These are phyloP conservation scores for Macropus fuliginosus DNA, from an alignment of 2,797 vertebrate genomes.

Conservation along the genomic window DNA sequence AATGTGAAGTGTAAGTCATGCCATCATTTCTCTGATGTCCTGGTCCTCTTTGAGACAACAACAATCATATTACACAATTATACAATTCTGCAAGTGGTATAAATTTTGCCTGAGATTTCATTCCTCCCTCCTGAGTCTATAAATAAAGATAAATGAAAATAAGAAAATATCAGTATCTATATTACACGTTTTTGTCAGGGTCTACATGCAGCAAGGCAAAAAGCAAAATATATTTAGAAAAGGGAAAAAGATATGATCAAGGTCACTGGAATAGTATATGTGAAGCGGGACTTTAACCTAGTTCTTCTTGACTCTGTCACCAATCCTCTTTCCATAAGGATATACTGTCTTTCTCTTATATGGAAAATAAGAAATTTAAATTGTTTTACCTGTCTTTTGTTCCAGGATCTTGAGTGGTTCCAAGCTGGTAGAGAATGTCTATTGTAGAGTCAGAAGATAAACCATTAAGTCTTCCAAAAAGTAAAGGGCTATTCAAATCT, in stretches of 20 bases:
- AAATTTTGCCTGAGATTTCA: neutral
- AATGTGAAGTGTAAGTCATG: no score
- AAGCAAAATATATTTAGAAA: no score
- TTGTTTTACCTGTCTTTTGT: constrained; percentile 95
- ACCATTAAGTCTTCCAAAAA: constrained; percentile 97
- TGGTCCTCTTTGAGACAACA: no score
- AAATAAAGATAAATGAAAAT: neutral
- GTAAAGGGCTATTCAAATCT: constrained; percentile 98
- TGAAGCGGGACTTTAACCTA: neutral
- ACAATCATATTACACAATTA: neutral
- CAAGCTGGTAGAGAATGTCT: constrained; percentile 98
- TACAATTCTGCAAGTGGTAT: neutral
- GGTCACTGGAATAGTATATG: neutral
- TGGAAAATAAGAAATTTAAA: constrained; percentile 23
- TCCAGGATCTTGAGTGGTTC: constrained; percentile 97
- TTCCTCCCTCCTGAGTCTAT: neutral
- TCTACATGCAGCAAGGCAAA: neutral
- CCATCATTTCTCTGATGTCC: no score
- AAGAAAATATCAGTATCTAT: neutral
- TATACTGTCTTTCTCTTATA: neutral
- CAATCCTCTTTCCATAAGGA: neutral
- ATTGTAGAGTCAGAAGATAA: constrained; percentile 99
- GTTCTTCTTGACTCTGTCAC: neutral
- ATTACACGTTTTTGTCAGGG: neutral
- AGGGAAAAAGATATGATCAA: neutral